Base-by-base conservation (phyloP, 2,797 vertebrate genomes). In the Sparus aurata region DNA sequence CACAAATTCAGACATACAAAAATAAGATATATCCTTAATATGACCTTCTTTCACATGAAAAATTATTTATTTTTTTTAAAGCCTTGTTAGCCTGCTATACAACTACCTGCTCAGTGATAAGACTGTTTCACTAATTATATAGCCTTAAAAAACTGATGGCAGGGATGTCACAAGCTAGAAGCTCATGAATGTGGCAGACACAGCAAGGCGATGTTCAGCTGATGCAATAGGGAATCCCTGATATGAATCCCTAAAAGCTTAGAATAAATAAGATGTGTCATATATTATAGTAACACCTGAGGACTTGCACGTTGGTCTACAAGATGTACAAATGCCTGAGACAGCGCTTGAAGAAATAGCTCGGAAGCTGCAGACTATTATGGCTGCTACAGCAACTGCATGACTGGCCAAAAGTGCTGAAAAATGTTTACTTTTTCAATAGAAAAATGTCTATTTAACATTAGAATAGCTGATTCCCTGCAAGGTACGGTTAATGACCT, bases 351-450 rank as follows among this genome's bases (percentile, higher is more conserved):
- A 47, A 64, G 18, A 47, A 64, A 49, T 9, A 34, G 17, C 11
- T 34, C 17, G 20, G 62, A 27, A 20, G 41, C 18, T 34, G 0
- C 53, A 58, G 20, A 23, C 11, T 25, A 54, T 38, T 2, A 11
- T 63, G 20, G 43, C 20, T 52, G 53, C 34, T n/a, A 6, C 25
- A 65, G 23, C 16, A 5, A 30, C 13, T 25, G 16, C 43, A 25
- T 45, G 43, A 45, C 43, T 4, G 41, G 45, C 15, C 50, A 15
- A 38, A 12, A 50, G 46, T 3, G n/a, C 27, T 57, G 22, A 55
- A n/a, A 66, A 43, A 64, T 2, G 34, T 41, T 49, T 69, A 17
- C 43, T 30, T 45, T 50, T 64, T 22, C 58, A 49, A 64, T 45
- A 52, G 18, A 64, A 6, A 59, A 65, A 30, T 59, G 11, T 43